Evolutionary conservation across 2,113 vertebrate species (phyloP).

Genomic region (Erythrocercus mccallii): DNA sequence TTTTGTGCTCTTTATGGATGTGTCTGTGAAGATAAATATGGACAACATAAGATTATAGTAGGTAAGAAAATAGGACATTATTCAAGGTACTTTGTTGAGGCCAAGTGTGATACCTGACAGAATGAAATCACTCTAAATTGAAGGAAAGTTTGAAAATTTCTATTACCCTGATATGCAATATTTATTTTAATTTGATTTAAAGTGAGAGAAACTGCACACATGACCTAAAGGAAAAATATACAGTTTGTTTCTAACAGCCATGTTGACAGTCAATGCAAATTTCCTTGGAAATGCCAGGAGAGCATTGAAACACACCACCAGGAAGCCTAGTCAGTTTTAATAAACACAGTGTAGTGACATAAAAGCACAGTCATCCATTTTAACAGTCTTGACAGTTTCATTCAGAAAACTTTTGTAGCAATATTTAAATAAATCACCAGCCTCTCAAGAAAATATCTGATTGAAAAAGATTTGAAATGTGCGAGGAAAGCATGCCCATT

Average conservation of each 20-base stretch:
- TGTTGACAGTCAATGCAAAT: not conserved
- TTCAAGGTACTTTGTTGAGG: not conserved
- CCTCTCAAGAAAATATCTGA: not conserved
- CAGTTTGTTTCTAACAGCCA: not conserved
- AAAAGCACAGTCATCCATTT: not conserved
- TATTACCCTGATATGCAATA: not conserved
- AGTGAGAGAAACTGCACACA: not conserved
- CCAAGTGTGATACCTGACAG: not conserved
- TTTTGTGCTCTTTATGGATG: not conserved
- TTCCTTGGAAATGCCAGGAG: not conserved
- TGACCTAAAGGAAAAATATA: not conserved
- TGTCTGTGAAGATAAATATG: not conserved
- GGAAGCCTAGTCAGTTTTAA: not conserved
- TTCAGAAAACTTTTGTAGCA: not conserved
- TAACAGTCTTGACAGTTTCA: not conserved
- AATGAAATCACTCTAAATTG: not conserved
- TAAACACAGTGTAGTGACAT: not conserved
- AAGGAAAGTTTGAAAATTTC: not conserved
- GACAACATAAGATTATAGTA: not conserved
- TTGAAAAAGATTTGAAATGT: not conserved
- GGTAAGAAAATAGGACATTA: not conserved
- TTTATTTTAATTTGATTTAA: not conserved
- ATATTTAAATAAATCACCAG: not conserved
- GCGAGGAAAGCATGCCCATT: not conserved
- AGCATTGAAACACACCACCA: not conserved